Base-by-base conservation (phyloP, 92 coral and sea anemone species). In the Heliopora coerulea region DNA sequence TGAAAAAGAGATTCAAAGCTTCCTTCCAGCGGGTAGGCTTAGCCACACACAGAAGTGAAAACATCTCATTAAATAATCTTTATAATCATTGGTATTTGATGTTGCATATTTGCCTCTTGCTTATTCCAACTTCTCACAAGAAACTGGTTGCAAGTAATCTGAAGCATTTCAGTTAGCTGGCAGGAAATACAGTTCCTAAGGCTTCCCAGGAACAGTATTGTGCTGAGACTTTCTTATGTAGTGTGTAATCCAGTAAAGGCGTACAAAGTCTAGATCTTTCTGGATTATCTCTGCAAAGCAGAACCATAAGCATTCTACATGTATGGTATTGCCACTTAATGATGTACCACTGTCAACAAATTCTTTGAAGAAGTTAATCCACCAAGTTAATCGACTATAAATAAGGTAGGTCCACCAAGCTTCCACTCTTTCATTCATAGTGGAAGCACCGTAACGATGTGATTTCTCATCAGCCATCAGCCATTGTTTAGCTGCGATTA, bases 311-410 rank as follows among this genome's bases (percentile, higher is more conserved):
- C 31, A 30, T 33, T 59, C 64, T 33, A 59, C 26, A 33, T 61
- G 67, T 13, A 33, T 61, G 24, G 18, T 24, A 61, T 61, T 61
- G 7, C 67, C 67, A 8, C 28, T 1, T 1, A 27, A n/a, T 23
- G 65, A 52, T 12, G 63, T 17, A 28, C 83, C 83, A 57, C 56
- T 37, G 30, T 50, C 65, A 23, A 50, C 15, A 33, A 78, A 9
- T 52, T 66, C 83, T 40, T 78, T 65, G 24, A 78, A 78, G 7
- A 78, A 24, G 27, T 78, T 78, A 5, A 78, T 78, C 77, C 83
- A 78, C 83, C 83, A 78, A 6, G 83, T 30, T 21, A 28, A 15
- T 15, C 83, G 63, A 25, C 67, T 50, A 64, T 63, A 28, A 62
- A 39, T 30, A 39, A 60, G 28, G 28, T 60, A 54, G 24, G 79